Evolutionary conservation across 37 sponge, comb jelly and placozoan species (phyloP), one percentile per base, ranked within the genome.

Genomic region (Chondrosia reniformis): DNA sequence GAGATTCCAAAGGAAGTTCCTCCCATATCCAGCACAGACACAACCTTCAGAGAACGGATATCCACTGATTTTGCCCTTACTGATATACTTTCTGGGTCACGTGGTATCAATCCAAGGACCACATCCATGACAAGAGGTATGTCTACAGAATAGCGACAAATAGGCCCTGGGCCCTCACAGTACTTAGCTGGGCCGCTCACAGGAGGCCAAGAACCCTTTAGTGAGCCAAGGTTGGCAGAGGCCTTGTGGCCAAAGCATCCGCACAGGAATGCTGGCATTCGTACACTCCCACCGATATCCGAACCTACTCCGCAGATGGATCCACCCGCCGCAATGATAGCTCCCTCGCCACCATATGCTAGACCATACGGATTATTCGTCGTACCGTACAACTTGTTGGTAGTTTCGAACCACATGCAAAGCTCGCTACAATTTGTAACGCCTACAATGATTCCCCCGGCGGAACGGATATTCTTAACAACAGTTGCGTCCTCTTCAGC

Each of bases 321-420:
- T 15, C 79, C 77, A 34, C 63, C 86, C 6, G 80, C 49, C 4
- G 80, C 65, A 0, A 83, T 81, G 12, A 86, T 38, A 5, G 90
- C 85, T 2, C 83, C 91, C 77, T 85, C 91, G 12, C 91, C 91
- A n/a, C 86, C 84, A 0, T 80, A 83, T 39, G 86, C 86, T 2
- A 86, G 86, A 2, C 91, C 91, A 84, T 86, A 86, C 27, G 91
- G 91, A 55, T 90, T 90, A 30, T 82, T 81, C 54, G 84, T 86
- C 52, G 33, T 45, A n/a, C 91, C 91, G 49, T 90, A 86, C 42
- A 85, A 52, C 8, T 74, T 77, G 77, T 90, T 90, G 58, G 66
- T 55, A 13, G 83, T 71, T 41, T 90, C 91, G 55, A 59, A 82
- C 80, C 83, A 85, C 76, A 86, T 56, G 37, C 84, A 83, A 24